A percentile compares a stretch with the other conserved stretches of the same genome.
Conservation (phyloP, 1,140 invertebrate species). For the Aphis craccivora region DNA sequence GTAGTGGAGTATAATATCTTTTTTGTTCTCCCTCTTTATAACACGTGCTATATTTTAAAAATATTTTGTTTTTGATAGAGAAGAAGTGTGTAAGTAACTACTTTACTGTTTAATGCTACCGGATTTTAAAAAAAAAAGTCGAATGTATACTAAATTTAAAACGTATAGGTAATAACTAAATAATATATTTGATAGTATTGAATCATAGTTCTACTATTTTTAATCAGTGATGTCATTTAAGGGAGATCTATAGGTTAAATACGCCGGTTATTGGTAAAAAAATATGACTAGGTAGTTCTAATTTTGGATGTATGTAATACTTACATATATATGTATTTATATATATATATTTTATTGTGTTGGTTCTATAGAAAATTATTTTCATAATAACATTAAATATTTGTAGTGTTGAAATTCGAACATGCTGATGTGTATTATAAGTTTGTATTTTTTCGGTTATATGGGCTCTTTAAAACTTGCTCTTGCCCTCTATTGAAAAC, state of each 20-base stretch:
- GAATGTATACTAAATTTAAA: not conserved
- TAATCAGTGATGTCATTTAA: not conserved
- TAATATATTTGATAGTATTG: not conserved
- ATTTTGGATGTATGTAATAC: not conserved
- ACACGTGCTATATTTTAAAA: not conserved
- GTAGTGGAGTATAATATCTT: not conserved
- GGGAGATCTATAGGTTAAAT: not conserved
- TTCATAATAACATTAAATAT: not conserved
- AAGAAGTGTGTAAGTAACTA: not conserved
- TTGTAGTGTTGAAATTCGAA: not conserved
- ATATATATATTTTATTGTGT: not conserved
- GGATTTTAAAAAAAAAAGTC: no score
- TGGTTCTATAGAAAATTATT: not conserved
- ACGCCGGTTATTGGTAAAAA: not conserved
- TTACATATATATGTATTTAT: no score
- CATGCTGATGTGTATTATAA: not conserved
- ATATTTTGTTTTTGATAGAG: not conserved
- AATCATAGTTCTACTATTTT: not conserved
- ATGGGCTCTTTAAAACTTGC: not conserved
- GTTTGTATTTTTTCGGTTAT: not conserved
- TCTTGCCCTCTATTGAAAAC: no score
- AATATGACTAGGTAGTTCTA: not conserved
- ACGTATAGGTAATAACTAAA: not conserved
- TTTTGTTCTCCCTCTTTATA: constrained; percentile 25
- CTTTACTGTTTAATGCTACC: not conserved